Percentiles rank a stretch among this genome's conserved stretches.
Conservation (phyloP, 2,113 vertebrate species). For the Lepus americanus region DNA sequence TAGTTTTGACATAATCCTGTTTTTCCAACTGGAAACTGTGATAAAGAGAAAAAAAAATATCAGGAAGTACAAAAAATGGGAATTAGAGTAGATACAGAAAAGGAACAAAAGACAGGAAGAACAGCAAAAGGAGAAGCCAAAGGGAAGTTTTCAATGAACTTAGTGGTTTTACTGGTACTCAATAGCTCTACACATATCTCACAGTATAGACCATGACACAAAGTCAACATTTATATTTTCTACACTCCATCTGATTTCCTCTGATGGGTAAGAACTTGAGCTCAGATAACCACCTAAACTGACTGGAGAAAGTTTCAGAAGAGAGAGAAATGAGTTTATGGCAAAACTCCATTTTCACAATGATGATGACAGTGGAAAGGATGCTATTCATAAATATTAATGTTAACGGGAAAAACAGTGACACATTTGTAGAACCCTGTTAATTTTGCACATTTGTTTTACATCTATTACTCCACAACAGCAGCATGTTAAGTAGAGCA, state of each 20-base stretch:
- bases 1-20: background rate
- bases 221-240: background rate
- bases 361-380: background rate
- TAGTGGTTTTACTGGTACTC: background rate
- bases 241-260: background rate
- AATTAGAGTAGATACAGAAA: background rate
- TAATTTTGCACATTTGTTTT: constrained; percentile 25
- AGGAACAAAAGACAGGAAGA: background rate
- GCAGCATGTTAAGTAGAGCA: background rate
- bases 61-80: background rate
- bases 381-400: constrained; percentile 39
- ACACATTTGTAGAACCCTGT: background rate
- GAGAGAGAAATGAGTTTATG: background rate
- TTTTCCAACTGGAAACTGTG: background rate
- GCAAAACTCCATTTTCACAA: constrained; percentile 1
- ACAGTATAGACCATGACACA: accelerated
- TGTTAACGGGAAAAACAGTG: background rate
- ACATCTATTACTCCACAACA: background rate
- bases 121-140: background rate
- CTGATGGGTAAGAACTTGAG: background rate
- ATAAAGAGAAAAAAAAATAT: background rate
- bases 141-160: background rate
- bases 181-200: background rate
- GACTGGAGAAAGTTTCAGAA: background rate
- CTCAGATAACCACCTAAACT: background rate